phyloP scores from a whole-genome alignment of 1,140 invertebrate genomes.

The Platyscapa corneri region DNA sequence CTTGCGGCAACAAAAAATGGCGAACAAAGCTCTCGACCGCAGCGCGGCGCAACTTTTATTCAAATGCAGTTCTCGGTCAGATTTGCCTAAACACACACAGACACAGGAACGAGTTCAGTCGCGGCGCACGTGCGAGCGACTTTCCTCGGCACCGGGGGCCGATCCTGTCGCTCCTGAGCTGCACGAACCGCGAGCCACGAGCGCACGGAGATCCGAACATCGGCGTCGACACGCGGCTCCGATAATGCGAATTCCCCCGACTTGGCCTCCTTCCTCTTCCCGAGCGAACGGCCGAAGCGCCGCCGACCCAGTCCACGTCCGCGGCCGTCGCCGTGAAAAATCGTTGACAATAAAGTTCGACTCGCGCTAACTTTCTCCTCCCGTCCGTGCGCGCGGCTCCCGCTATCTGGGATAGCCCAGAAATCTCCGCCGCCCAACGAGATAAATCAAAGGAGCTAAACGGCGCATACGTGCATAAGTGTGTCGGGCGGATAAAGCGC shows the following conservation, averaged over 20 bases:
- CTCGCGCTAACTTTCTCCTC: background rate
- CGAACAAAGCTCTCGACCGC: too few species aligned
- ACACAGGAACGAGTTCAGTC: background rate
- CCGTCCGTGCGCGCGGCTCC: background rate
- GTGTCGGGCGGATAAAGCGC: background rate
- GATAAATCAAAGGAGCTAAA: slow-evolving; percentile 18
- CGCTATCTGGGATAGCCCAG: background rate
- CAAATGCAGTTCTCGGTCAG: too few species aligned
- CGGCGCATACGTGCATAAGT: background rate
- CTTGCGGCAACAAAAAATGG: too few species aligned
- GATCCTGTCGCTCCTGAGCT: background rate
- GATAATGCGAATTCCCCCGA: background rate
- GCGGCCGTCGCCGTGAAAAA: background rate
- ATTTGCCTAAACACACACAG: too few species aligned
- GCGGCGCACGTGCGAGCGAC: too few species aligned
- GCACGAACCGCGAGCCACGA: too few species aligned
- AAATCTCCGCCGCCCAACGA: background rate
- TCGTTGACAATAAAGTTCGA: background rate
- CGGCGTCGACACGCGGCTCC: background rate
- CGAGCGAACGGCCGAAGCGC: too few species aligned
- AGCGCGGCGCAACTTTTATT: too few species aligned
- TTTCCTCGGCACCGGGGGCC: background rate
- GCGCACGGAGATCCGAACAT: too few species aligned
- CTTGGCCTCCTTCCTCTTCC: background rate
- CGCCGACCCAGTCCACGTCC: background rate